Evolutionary conservation across 2,797 vertebrate species (phyloP), one percentile per base, ranked within the genome.

Genomic region (Hoplostethus atlanticus): DNA sequence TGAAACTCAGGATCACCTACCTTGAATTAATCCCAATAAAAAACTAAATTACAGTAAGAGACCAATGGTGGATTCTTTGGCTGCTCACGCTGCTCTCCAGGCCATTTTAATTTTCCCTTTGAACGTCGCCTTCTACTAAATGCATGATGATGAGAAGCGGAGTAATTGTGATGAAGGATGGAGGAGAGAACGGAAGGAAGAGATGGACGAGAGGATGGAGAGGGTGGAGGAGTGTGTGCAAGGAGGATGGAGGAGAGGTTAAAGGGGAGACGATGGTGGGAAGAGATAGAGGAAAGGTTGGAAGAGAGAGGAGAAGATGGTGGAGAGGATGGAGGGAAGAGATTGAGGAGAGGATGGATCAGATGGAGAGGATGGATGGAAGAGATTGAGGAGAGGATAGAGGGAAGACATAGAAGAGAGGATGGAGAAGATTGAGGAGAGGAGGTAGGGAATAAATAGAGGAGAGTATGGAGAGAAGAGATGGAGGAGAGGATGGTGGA

Each of bases 101-200:
- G 42, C 25, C 36, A 50, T 40, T 68, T 56, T 53, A 46, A 70
- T 47, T 25, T 5, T 46, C 56, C 6, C 2, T 52, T 55, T 38
- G 6, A 59, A 58, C 48, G 7, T 61, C 44, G 36, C 38, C 11
- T 69, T 53, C 1, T 34, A 1, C 28, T 40, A 34, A 48, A 21
- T 31, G 1, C 21, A 21, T 21, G 21, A 21, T 21, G 21, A 21
- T 21, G 21, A 21, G 21, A 21, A 21, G 21, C 5, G 16, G 53
- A 51, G 17, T 0, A 25, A 54, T 12, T 38, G 30, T 13, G 53
- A 50, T 21, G 50, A 6, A 53, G 21, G 21, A 21, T 21, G 44
- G 12, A 40, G 61, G 52, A 56, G 64, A 44, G 34, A 15, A 15
- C 30, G 30, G 28, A 6, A 13, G 28, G 12, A 3, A 21, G 21